Evolutionary conservation across 2,888 invertebrate species (phyloP), one percentile per base, ranked within the genome.

Genomic region (Carcina quercana): DNA sequence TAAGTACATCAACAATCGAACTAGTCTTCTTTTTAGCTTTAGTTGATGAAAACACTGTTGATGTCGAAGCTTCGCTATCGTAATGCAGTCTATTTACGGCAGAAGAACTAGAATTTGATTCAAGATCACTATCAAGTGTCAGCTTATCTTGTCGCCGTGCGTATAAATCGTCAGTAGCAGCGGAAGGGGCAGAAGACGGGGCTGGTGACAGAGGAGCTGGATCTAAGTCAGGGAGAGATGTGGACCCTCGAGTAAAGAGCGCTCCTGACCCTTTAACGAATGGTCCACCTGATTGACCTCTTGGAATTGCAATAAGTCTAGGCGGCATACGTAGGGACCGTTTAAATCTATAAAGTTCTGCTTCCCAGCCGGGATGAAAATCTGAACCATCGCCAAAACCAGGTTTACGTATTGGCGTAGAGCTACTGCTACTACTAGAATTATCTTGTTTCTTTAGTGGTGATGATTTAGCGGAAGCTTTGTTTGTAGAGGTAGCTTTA

Each of bases 281-380:
- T 7, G 79, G 76, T 26, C 89, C 87, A 14, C 89, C 89, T 1
- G 92, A 74, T 13, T 75, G 59, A 5, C 80, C 90, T 44, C 91
- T 87, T 17, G 92, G 90, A 34, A 94, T 91, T 21, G 91, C 92
- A 45, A 95, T 95, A 30, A 95, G 80, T 47, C 91, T 88, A 19
- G 91, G 86, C 1, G 95, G 94, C 87, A 95, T 92, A 48, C 94
- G 87, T 11, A 94, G 71, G 1, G 94, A 92, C 47, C 92, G 87
- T 63, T 95, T 95, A 57, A 91, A 95, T 49, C 88, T 89, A 54
- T 91, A 93, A 11, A 94, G 86, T 55, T 94, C 94, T 58, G 93
- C 91, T 70, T 93, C 92, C 93, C 93, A 93, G 0, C 92, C 92
- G 0, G 92, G 92, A 46, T 88, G 86, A 53, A 92, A 91, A 55